Evolutionary conservation across 2,113 vertebrate species (phyloP).

Genomic region (Noctilio leporinus): DNA sequence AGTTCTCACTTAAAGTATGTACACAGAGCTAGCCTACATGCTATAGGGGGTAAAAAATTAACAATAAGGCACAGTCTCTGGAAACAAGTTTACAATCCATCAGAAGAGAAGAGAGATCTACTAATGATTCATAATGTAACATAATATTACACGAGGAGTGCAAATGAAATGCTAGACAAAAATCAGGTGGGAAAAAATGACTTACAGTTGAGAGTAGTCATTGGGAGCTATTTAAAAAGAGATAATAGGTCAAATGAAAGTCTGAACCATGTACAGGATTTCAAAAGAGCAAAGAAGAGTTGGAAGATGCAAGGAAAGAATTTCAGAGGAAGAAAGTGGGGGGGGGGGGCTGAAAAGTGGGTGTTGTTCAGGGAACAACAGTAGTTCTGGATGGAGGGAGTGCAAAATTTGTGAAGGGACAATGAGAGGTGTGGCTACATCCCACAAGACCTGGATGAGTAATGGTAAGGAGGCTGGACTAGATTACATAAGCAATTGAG

Average conservation of each 20-base stretch:
- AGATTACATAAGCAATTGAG: background rate
- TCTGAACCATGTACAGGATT: background rate
- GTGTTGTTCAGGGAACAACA: rapidly evolving
- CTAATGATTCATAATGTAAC: background rate
- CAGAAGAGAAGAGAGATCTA: background rate
- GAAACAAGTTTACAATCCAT: background rate
- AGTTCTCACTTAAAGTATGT: constrained; percentile 1
- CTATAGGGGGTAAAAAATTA: background rate
- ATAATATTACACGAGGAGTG: background rate
- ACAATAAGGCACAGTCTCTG: background rate
- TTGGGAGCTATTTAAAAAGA: background rate
- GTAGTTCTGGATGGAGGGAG: background rate
- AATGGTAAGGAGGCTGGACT: background rate
- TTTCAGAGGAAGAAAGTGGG: background rate
- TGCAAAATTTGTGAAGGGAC: background rate
- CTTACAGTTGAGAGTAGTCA: background rate
- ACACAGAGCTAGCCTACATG: background rate
- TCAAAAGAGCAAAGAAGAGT: background rate
- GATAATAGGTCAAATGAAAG: background rate
- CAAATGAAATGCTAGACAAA: background rate
- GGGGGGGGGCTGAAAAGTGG: background rate
- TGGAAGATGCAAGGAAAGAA: background rate
- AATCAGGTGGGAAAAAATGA: background rate
- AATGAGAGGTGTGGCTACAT: background rate
- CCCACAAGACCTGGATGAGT: background rate